Percentiles rank a stretch among this genome's conserved stretches.
These are phyloP conservation scores for Eclectus roratus DNA, from an alignment of 2,113 vertebrate species.

Conservation along the genomic window DNA sequence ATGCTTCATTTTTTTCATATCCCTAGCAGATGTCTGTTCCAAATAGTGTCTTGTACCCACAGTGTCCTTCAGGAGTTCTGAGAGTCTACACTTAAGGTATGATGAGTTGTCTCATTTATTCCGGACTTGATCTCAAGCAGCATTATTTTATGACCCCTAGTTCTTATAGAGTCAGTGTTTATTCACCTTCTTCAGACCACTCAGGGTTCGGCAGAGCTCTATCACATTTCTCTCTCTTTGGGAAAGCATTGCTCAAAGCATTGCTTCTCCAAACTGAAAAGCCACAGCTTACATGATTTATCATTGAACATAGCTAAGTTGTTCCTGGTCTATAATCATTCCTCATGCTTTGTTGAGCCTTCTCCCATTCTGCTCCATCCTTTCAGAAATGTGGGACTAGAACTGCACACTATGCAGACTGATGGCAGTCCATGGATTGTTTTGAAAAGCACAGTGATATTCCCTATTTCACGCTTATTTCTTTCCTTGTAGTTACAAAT, in stretches of 20 bases:
- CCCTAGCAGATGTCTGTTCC: background rate
- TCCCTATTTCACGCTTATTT: background rate
- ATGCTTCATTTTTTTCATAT: background rate
- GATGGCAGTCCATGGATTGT: background rate
- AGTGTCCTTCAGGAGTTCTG: background rate
- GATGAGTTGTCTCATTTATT: background rate
- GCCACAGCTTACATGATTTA: background rate
- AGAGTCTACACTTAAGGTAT: background rate
- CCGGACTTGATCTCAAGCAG: background rate
- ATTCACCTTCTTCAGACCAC: background rate
- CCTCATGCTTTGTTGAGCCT: background rate
- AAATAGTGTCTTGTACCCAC: background rate
- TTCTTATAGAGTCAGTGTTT: background rate
- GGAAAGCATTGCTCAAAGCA: background rate
- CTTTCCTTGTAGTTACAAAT: background rate
- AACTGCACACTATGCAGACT: background rate
- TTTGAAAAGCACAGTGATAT: background rate
- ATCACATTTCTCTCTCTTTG: background rate
- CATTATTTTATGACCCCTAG: background rate
- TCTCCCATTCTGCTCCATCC: background rate
- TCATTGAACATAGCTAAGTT: background rate
- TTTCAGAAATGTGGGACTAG: background rate
- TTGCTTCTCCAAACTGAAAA: background rate
- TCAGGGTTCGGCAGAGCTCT: background rate
- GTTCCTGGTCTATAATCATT: background rate